These are phyloP conservation scores for Ceratina australensis DNA, from an alignment of 1,140 invertebrate genomes.

Conservation along the genomic window DNA sequence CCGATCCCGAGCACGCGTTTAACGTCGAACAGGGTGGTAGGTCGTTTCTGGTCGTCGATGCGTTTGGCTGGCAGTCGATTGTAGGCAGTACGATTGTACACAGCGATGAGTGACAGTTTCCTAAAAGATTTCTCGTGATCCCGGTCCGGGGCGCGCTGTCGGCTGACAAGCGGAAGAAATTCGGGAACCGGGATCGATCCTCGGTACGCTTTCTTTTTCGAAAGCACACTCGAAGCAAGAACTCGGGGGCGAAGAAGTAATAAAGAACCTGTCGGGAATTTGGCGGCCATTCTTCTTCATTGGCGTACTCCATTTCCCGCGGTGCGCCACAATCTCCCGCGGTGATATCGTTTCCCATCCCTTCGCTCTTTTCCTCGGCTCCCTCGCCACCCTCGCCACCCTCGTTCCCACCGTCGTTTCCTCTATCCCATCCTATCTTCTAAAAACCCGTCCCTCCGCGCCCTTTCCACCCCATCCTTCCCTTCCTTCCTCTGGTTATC, in stretches of 20 bases:
- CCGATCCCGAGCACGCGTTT: background rate
- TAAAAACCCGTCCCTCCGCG: too few species aligned
- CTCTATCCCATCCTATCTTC: background rate
- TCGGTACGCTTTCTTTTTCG: conserved; percentile 24
- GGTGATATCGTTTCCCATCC: conserved; percentile 45
- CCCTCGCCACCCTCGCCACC: background rate
- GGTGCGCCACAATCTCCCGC: conserved; percentile 58
- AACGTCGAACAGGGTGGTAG: background rate
- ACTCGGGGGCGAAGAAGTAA: conserved; percentile 54
- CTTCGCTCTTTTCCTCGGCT: background rate
- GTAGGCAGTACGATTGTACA: conserved; percentile 2
- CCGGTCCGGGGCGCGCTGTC: too few species aligned
- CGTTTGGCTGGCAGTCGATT: conserved; percentile 15
- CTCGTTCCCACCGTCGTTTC: conserved; percentile 6
- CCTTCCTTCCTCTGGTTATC: background rate
- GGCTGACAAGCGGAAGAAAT: conserved; percentile 54
- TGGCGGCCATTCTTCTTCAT: conserved; percentile 65
- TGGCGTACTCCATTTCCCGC: conserved; percentile 64
- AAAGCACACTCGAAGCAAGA: conserved; percentile 38
- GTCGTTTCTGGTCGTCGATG: conserved; percentile 28
- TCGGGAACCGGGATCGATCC: conserved; percentile 41
- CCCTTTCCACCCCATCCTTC: background rate
- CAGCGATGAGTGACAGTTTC: conserved; percentile 42
- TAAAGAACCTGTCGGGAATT: conserved; percentile 66
- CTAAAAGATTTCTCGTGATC: conserved; percentile 44